These are phyloP conservation scores for Semnopithecus entellus DNA, from an alignment of 2,113 vertebrate species.

Conservation along the genomic window DNA sequence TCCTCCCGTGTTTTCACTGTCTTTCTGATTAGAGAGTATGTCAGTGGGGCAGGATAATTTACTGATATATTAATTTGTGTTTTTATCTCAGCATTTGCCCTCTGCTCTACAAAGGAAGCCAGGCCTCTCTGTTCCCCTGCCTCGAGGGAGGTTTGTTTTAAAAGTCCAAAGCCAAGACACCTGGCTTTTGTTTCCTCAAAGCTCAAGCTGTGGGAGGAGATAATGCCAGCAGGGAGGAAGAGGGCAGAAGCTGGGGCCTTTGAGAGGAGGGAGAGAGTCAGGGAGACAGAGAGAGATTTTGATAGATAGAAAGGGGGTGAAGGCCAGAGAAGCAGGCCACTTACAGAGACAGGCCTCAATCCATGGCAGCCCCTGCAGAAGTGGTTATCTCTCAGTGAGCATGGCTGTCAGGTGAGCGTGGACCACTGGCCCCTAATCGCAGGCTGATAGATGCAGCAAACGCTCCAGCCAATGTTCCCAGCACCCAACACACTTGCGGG, in stretches of 20 bases:
- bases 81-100: constrained; percentile 50
- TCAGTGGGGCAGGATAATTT: constrained; percentile 59
- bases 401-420: background rate
- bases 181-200: constrained; percentile 72
- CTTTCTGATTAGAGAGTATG: constrained; percentile 68
- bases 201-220: background rate
- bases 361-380: rapidly evolving
- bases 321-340: background rate
- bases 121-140: constrained; percentile 46
- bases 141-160: constrained; percentile 52
- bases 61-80: constrained; percentile 74
- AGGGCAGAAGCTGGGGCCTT: background rate
- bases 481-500: rapidly evolving
- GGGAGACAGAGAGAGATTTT: background rate
- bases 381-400: background rate
- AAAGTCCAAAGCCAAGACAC: constrained; percentile 70
- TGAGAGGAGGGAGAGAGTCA: background rate
- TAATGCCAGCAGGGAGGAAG: background rate
- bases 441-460: background rate
- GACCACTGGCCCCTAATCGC: background rate
- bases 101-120: constrained; percentile 33
- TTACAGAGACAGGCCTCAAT: background rate
- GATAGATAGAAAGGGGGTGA: background rate
- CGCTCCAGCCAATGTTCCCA: too few relatives aligned
- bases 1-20: background rate